Evolutionary conservation across 2,797 vertebrate genomes (phyloP), one percentile per base, ranked within the genome.

Genomic region (Buceros bicornis): DNA sequence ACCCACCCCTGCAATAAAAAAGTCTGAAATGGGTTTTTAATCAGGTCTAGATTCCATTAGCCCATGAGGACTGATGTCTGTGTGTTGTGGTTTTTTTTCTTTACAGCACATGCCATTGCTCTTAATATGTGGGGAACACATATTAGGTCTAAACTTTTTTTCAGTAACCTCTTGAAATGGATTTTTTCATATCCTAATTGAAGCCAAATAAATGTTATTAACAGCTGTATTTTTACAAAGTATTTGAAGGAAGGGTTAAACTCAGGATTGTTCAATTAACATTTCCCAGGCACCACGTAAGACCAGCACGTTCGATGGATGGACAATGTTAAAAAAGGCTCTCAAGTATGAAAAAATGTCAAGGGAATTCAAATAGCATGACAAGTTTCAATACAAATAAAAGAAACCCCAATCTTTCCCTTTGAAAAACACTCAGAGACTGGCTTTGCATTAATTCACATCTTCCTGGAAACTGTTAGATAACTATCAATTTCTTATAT

Each of bases 21-120:
- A 95, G 94, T 81, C 94, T 96, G 92, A 98, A 97, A 97, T 96
- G 95, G 96, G 95, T 90, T 98, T 97, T 97, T 74, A 97, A 97
- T 97, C 97, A 97, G 96, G 91, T 93, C 97, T 97, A 91, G 88
- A 94, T 96, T 93, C 87, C 82, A 97, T 97, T 97, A 95, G 94
- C 95, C 96, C 64, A 24, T 24, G 45, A 96, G 88, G 89, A 88
- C 96, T 89, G 90, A 96, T 97, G 96, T 89, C 95, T 96, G 87
- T 96, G 95, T 97, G 94, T 95, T 97, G 93, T 95, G 92, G 94
- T 78, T 97, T 97, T 98, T 91, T 91, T 95, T 96, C 97, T 97
- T 97, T 83, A 79, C 76, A 95, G 95, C 97, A 93, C 50, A 95
- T 96, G 87, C 93, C 92, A 82, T 95, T 65, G 87, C 97, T 96